These are phyloP conservation scores for Pherbina coryleti DNA, from an alignment of 2,888 invertebrate genomes.

Conservation along the genomic window DNA sequence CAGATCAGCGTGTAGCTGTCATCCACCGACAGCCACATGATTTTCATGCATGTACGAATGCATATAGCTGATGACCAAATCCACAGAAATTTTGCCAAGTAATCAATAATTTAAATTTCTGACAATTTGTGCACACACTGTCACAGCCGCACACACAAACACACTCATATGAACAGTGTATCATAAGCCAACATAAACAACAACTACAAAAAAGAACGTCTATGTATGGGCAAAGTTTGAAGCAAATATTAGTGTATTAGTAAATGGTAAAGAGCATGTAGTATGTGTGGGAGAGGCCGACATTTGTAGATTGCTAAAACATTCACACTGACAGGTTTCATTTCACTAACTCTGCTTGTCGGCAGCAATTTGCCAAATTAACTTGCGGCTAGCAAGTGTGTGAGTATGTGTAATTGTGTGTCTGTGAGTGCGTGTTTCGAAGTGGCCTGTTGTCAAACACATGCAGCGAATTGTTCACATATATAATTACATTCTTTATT, in stretches of 20 bases:
- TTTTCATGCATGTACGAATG: not conserved
- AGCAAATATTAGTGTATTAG: not conserved
- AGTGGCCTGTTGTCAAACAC: constrained; percentile 21
- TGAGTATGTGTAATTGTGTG: not conserved
- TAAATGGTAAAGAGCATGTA: not conserved
- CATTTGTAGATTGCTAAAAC: constrained; percentile 36
- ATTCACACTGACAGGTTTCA: constrained; percentile 44
- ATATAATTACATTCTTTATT: too few species aligned
- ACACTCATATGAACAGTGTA: constrained; percentile 7
- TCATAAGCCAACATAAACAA: not conserved
- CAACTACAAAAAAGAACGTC: not conserved
- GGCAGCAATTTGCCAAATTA: constrained; percentile 43
- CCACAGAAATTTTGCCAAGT: not conserved
- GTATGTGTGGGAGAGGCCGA: not conserved
- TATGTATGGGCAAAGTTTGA: too few species aligned
- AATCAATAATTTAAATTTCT: constrained; percentile 27
- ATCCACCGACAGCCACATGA: not conserved
- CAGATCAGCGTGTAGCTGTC: not conserved
- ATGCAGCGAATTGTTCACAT: not conserved
- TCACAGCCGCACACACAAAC: constrained; percentile 27
- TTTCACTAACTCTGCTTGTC: constrained; percentile 42
- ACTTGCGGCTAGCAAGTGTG: constrained; percentile 27
- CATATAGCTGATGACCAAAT: not conserved
- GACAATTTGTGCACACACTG: constrained; percentile 17
- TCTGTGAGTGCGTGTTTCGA: not conserved